Evolutionary conservation across 1,140 invertebrate genomes (phyloP), one percentile per base, ranked within the genome.

Genomic region (Macrocentrus cingulum): DNA sequence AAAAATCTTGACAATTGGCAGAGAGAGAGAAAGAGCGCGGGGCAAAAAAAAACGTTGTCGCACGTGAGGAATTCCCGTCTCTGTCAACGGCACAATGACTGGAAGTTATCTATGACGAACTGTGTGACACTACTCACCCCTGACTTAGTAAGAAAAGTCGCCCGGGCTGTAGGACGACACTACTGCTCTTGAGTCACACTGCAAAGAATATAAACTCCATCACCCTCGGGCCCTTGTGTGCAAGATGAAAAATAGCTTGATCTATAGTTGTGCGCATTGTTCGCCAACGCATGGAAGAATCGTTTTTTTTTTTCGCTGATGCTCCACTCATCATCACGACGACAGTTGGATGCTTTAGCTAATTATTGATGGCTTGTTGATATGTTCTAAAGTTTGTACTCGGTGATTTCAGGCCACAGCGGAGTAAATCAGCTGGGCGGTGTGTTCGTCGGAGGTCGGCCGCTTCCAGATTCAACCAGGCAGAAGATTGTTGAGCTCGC

Each of bases 371-470:
- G n/a, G n/a, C n/a, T n/a, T n/a, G n/a, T n/a, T n/a, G n/a, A n/a
- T n/a, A n/a, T n/a, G n/a, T n/a, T n/a, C n/a, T n/a, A n/a, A n/a
- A n/a, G n/a, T n/a, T n/a, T n/a, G n/a, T 15, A 32, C 48, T 19
- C 15, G n/a, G n/a, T n/a, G 32, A 51, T 74, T 69, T 36, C 85
- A 89, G 94, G 94, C 80, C 94, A 96, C 84, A 95, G 92, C 80
- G 94, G 95, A 68, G 92, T 98, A 72, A 99, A 99, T 84, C 97
- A 99, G 84, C 85, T 99, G 71, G 96, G 97, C 62, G 97, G 97
- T 66, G 94, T 95, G 49, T 99, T 97, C 85, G 95, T 99, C 73
- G 95, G 96, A 78, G 97, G 96, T 41, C 84, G 97, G 66, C 97
- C 97, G 42, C 84, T 99, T 66, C 95, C 96, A 9, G 95, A 98